Percentiles rank a stretch among this genome's conserved stretches.
These are phyloP conservation scores for Cataglyphis livida DNA, from an alignment of 2,888 invertebrate genomes.

Conservation along the genomic window DNA sequence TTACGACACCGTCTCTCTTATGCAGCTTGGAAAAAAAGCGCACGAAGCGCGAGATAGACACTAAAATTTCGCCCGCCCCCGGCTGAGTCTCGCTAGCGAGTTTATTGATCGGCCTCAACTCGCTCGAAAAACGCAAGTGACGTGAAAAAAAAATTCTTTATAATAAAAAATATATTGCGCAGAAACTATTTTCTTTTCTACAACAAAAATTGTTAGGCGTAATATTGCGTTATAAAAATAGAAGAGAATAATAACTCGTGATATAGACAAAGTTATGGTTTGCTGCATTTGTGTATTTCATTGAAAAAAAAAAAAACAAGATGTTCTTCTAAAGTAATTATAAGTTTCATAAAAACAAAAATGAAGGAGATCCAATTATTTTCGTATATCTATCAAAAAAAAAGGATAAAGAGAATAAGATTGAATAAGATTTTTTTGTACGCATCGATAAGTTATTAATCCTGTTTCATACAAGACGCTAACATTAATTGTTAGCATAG, in stretches of 20 bases:
- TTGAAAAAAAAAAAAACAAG: slow-evolving; percentile 6
- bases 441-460: neutral
- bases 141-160: neutral
- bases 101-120: slow-evolving; percentile 26
- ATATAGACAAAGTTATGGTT: neutral
- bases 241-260: neutral
- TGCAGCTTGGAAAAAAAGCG: neutral
- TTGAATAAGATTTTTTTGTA: neutral
- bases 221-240: neutral
- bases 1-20: neutral
- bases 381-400: neutral
- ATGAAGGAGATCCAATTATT: neutral
- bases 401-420: neutral
- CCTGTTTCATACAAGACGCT: neutral
- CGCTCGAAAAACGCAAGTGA: neutral
- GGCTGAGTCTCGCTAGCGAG: neutral
- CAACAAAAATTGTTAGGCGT: neutral
- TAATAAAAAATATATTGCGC: neutral
- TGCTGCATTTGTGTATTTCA: neutral
- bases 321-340: neutral
- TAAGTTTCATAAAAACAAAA: neutral
- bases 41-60: slow-evolving; percentile 17
- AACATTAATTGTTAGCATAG: neutral
- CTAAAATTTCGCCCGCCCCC: slow-evolving; percentile 17
- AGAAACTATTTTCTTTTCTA: neutral